phyloP scores from a whole-genome alignment of 2,113 vertebrate genomes.

The Ardeotis arabs region DNA sequence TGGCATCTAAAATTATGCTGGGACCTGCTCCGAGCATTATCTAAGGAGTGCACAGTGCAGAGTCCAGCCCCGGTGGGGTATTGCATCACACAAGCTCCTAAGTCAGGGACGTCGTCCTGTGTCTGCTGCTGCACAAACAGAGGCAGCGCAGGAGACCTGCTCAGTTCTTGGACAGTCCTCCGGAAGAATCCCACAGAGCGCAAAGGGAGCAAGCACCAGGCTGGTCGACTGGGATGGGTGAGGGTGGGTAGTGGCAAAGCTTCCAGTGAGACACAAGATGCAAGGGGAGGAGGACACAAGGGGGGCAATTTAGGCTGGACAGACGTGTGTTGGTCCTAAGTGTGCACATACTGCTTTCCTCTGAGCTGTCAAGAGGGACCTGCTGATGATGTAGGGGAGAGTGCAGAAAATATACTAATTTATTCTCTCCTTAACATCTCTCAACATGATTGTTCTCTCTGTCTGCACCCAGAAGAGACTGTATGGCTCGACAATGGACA shows the following conservation, averaged over 20 bases:
- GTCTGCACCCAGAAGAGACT: background rate
- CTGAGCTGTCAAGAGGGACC: background rate
- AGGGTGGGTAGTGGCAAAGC: background rate
- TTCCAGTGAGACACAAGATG: fast-evolving
- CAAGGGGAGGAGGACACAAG: background rate
- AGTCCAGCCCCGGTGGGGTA: fast-evolving
- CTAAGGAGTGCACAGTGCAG: background rate
- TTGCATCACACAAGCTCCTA: background rate
- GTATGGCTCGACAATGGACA: background rate
- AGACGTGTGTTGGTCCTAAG: background rate
- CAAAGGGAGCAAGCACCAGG: background rate
- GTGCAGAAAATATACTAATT: background rate
- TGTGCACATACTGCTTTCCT: background rate
- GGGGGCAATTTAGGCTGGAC: background rate
- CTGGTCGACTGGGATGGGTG: background rate
- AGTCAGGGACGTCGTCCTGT: background rate
- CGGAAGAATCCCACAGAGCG: background rate
- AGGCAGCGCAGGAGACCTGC: background rate
- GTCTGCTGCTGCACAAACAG: background rate
- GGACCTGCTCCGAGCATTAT: background rate
- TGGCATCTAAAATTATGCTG: background rate
- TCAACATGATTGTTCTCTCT: background rate
- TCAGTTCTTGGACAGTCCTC: background rate
- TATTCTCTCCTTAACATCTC: background rate
- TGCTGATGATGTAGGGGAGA: background rate